phyloP scores from a whole-genome alignment of 2,888 invertebrate species.

The Geophilus truncorum region DNA sequence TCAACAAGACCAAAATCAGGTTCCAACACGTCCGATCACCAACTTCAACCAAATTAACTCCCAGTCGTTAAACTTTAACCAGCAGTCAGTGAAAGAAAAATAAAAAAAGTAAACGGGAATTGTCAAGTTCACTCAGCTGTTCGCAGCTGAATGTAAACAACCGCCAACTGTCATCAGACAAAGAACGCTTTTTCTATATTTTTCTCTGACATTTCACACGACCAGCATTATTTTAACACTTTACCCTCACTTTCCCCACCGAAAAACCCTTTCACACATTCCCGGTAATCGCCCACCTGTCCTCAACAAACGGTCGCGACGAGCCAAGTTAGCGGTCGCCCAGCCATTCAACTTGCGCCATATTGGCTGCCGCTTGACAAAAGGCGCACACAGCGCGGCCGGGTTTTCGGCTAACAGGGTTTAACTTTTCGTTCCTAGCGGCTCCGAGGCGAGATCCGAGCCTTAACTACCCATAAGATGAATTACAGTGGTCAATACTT shows the following conservation, averaged over 20 bases:
- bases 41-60: background rate
- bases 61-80: background rate
- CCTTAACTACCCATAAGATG: background rate
- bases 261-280: background rate
- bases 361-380: conserved; percentile 30
- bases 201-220: background rate
- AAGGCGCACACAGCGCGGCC: background rate
- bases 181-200: background rate
- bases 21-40: background rate
- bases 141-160: conserved; percentile 22
- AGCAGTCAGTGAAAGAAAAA: background rate
- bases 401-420: background rate
- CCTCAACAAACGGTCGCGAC: background rate
- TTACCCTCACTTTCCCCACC: background rate
- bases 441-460: background rate
- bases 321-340: background rate
- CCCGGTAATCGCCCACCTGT: background rate
- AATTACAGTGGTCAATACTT: background rate
- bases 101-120: background rate
- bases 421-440: background rate
- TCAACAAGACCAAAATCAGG: background rate
- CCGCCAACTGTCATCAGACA: conserved; percentile 1
- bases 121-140: conserved; percentile 30
- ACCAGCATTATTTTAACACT: background rate
- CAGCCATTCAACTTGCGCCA: conserved; percentile 23